phyloP scores from a whole-genome alignment of 2,113 vertebrate genomes.

The Callorhinus ursinus region DNA sequence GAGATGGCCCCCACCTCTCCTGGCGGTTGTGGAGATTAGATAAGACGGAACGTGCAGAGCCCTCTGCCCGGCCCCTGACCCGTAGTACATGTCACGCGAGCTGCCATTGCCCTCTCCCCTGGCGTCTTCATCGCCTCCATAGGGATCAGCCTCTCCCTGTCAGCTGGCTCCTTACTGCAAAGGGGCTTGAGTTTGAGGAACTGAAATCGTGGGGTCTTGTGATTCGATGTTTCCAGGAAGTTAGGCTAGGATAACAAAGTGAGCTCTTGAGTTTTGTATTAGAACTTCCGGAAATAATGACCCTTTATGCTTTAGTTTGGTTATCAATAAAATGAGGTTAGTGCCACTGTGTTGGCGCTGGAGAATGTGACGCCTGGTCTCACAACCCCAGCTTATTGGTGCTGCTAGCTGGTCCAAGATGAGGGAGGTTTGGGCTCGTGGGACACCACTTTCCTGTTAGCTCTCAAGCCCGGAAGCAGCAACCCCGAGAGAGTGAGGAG shows the following conservation, averaged over 20 bases:
- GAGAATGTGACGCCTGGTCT: background rate
- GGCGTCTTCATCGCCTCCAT: background rate
- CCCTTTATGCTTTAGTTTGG: background rate
- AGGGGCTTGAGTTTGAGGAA: background rate
- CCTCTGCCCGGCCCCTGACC: background rate
- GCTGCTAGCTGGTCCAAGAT: background rate
- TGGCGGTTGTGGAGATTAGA: background rate
- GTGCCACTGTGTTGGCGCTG: background rate
- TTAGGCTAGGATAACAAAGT: background rate
- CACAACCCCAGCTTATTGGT: background rate
- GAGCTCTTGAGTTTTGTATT: background rate
- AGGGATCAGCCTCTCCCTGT: background rate
- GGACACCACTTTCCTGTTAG: background rate
- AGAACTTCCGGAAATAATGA: background rate
- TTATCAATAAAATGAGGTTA: background rate
- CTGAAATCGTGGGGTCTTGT: background rate
- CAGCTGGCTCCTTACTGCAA: background rate
- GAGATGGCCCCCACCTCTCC: background rate
- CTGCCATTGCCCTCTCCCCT: background rate
- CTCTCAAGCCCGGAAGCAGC: background rate
- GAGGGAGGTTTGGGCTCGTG: background rate
- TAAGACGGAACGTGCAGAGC: background rate
- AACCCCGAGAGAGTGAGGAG: background rate
- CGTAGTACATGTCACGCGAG: rapidly evolving
- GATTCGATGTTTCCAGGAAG: background rate